Conservation (phyloP, 1,140 invertebrate genomes). For the Macrosteles quadrilineatus region DNA sequence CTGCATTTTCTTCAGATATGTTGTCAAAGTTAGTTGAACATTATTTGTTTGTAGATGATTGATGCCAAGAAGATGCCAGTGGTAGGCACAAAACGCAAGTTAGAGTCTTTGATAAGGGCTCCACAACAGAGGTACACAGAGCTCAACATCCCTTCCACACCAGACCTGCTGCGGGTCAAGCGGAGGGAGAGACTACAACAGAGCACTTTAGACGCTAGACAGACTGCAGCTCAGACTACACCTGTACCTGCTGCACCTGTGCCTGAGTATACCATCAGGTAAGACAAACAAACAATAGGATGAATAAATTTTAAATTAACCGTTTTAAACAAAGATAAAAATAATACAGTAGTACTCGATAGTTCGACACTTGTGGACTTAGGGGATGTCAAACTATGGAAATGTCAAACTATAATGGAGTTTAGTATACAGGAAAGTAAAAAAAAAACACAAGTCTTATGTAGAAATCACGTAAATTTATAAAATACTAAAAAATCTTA, state of each 20-base stretch:
- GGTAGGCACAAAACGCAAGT: slow-evolving; percentile 19
- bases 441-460: too few species aligned
- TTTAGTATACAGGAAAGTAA: too few species aligned
- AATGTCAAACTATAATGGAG: too few species aligned
- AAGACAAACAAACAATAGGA: not conserved
- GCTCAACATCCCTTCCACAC: slow-evolving; percentile 57
- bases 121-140: slow-evolving; percentile 12
- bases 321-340: too few species aligned
- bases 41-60: slow-evolving; percentile 21
- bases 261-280: slow-evolving; percentile 13
- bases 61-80: slow-evolving; percentile 40
- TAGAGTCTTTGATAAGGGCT: not conserved
- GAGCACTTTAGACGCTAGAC: slow-evolving; percentile 60
- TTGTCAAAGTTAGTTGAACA: too few species aligned
- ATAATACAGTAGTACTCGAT: too few species aligned
- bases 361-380: too few species aligned
- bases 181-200: slow-evolving; percentile 61
- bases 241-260: not conserved
- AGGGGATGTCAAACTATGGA: too few species aligned
- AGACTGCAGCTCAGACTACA: slow-evolving; percentile 17
- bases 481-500: too few species aligned
- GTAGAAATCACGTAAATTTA: too few species aligned
- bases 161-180: slow-evolving; percentile 61
- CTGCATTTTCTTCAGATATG: too few species aligned
- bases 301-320: too few species aligned